A percentile compares a stretch with the other conserved stretches of the same genome.
These are phyloP conservation scores for Conger conger DNA, from an alignment of 2,113 vertebrate species.

Conservation along the genomic window DNA sequence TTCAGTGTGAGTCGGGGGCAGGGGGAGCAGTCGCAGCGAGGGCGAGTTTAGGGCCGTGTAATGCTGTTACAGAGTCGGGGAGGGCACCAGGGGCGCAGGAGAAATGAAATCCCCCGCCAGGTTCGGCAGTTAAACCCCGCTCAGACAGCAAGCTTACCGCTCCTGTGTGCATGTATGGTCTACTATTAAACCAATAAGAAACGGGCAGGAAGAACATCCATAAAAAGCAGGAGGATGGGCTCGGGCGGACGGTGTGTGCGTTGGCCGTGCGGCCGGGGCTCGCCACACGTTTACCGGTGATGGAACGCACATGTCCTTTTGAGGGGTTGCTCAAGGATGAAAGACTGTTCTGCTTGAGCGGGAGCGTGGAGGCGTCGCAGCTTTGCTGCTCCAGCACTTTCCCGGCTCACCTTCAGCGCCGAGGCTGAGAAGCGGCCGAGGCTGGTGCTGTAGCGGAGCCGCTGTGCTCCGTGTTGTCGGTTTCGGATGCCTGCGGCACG, in stretches of 20 bases:
- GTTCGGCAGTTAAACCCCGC: not conserved
- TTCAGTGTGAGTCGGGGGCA: slow-evolving; percentile 33
- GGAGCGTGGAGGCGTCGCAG: not conserved
- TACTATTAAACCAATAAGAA: no score
- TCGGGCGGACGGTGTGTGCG: not conserved
- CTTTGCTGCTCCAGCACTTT: not conserved
- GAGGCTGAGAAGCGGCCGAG: not conserved
- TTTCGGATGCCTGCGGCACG: slow-evolving; percentile 52
- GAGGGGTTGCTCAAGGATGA: not conserved
- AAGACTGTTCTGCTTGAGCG: not conserved
- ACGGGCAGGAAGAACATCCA: no score
- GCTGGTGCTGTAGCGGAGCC: not conserved
- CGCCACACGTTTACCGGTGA: not conserved
- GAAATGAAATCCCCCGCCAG: no score
- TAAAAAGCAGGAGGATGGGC: not conserved
- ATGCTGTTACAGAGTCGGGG: slow-evolving; percentile 36
- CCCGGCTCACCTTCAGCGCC: not conserved
- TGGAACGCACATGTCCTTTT: not conserved
- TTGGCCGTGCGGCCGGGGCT: not conserved
- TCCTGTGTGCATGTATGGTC: no score
- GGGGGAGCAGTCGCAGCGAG: slow-evolving; percentile 26
- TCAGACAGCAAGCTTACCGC: no score
- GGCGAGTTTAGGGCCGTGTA: slow-evolving; percentile 45
- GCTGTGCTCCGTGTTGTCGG: slow-evolving; percentile 15
- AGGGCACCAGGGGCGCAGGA: slow-evolving; percentile 11